These are phyloP conservation scores for Lutra lutra DNA, from an alignment of 2,797 vertebrate species.

Conservation along the genomic window DNA sequence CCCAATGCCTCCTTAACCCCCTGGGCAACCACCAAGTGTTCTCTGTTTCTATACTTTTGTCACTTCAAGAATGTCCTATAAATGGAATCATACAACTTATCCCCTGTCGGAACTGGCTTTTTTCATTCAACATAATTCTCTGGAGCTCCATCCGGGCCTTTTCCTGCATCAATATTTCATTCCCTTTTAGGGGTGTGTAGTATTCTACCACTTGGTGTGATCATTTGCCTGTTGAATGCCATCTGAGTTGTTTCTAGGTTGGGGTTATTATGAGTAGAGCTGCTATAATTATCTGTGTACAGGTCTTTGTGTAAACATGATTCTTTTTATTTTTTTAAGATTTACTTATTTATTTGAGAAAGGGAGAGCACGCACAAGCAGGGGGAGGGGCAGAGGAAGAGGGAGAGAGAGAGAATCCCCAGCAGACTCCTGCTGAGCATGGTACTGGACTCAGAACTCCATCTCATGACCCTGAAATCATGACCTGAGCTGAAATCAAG, in stretches of 20 bases:
- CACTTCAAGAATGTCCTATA: not conserved
- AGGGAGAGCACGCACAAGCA: not conserved
- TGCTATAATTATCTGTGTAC: not conserved
- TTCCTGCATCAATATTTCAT: not conserved
- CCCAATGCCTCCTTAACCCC: too few relatives aligned
- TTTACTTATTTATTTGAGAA: not conserved
- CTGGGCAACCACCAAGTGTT: not conserved
- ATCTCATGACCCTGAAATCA: not conserved
- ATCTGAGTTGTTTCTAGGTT: not conserved
- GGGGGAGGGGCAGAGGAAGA: not conserved
- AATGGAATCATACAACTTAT: not conserved
- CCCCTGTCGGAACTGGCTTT: not conserved
- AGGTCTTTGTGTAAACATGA: not conserved
- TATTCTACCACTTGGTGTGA: not conserved
- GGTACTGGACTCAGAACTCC: not conserved
- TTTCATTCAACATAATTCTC: not conserved
- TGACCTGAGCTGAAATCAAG: not conserved
- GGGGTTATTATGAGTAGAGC: not conserved
- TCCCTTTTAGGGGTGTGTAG: not conserved
- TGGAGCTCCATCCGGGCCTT: too few relatives aligned
- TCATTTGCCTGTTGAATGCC: not conserved
- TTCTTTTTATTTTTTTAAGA: not conserved
- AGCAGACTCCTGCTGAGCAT: not conserved
- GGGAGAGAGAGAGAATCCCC: not conserved
- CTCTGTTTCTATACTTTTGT: not conserved